Conservation (phyloP, 2,113 vertebrate genomes). For the Australoheros scitulus region DNA sequence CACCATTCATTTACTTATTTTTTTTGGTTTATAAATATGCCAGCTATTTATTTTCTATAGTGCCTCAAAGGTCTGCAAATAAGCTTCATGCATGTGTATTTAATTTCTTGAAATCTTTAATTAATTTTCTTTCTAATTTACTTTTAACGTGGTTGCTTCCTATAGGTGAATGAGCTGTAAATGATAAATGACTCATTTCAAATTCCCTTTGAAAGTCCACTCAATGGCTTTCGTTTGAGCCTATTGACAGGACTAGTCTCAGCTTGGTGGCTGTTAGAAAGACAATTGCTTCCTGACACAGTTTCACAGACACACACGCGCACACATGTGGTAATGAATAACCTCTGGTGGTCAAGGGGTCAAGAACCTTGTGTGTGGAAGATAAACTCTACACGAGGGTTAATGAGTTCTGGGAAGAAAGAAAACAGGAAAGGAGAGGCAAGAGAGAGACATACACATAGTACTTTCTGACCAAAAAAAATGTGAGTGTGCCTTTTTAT, state of each 20-base stretch:
- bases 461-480: not conserved
- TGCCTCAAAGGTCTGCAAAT: constrained; percentile 35
- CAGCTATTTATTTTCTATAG: constrained; percentile 4
- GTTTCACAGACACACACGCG: constrained; percentile 8
- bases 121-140: constrained; percentile 7
- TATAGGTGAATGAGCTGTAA: constrained; percentile 28
- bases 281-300: constrained; percentile 39
- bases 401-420: constrained; percentile 65
- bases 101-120: not conserved
- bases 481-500: not conserved
- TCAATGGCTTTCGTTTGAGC: constrained; percentile 51
- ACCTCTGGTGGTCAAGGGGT: constrained; percentile 65
- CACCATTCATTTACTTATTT: not conserved
- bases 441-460: not conserved
- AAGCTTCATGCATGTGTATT: constrained; percentile 8
- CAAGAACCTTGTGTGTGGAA: constrained; percentile 65
- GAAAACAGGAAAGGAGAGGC: constrained; percentile 30
- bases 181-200: constrained; percentile 59
- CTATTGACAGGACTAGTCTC: constrained; percentile 55
- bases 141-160: constrained; percentile 2
- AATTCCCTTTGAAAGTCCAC: constrained; percentile 34
- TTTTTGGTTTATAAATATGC: constrained; percentile 45
- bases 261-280: constrained; percentile 47
- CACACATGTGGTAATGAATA: constrained; percentile 64
- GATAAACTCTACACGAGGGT: constrained; percentile 68